These are phyloP conservation scores for Clarias platycephalus DNA, from an alignment of 2,797 vertebrate genomes.

Conservation along the genomic window DNA sequence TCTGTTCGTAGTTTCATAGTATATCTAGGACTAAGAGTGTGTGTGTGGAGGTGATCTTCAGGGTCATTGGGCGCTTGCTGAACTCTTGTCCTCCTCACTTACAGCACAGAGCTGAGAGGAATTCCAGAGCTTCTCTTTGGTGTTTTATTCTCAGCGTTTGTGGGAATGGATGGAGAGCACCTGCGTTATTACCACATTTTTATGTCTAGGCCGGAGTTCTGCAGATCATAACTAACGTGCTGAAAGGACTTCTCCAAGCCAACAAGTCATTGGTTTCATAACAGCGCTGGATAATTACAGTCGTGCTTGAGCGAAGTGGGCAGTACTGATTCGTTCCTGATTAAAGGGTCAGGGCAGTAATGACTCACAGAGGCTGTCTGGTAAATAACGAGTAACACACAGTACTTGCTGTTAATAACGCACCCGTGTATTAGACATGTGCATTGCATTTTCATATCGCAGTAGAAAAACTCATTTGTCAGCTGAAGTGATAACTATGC, in stretches of 20 bases:
- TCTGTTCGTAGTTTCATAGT: neutral
- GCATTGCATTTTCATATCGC: neutral
- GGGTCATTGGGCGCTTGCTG: conserved; percentile 31
- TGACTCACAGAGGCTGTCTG: conserved; percentile 23
- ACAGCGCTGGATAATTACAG: conserved; percentile 8
- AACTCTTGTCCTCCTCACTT: conserved; percentile 48
- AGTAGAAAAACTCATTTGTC: neutral
- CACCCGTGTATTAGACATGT: neutral
- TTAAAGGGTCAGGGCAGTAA: conserved; percentile 23
- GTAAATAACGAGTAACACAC: neutral
- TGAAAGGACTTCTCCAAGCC: conserved; percentile 36
- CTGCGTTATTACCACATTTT: conserved; percentile 47
- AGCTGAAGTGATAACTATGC: too few species aligned
- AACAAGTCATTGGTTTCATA: conserved; percentile 7
- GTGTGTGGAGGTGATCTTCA: neutral
- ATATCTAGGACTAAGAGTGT: neutral
- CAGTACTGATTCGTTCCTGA: conserved; percentile 15
- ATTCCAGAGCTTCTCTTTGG: conserved; percentile 37
- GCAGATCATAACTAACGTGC: conserved; percentile 35
- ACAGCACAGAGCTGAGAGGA: conserved; percentile 35
- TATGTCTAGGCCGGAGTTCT: conserved; percentile 29
- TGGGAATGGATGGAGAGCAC: conserved; percentile 40
- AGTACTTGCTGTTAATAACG: neutral
- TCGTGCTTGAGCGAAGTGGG: conserved; percentile 10
- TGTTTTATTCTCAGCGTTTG: conserved; percentile 20